phyloP scores from a whole-genome alignment of 2,888 invertebrate species.

The Megastigmus dorsalis region DNA sequence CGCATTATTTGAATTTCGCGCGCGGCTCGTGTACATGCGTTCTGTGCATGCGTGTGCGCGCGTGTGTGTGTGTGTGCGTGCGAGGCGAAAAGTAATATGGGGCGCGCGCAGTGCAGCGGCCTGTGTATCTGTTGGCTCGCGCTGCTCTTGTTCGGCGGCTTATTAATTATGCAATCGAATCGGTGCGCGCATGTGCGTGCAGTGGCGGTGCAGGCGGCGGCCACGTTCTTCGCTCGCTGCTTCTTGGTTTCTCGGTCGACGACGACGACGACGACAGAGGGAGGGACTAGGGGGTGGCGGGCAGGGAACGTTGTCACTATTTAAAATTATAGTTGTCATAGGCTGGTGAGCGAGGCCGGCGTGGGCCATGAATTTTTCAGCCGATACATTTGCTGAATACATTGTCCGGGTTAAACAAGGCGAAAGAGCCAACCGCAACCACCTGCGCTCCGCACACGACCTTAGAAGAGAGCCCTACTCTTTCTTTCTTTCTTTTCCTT shows the following conservation, averaged over 20 bases:
- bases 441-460: not conserved
- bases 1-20: conserved; percentile 46
- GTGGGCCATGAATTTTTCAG: conserved; percentile 47
- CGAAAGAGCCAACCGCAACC: not conserved
- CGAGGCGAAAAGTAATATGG: not conserved
- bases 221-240: conserved; percentile 2
- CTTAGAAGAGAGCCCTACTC: not conserved
- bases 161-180: conserved; percentile 48
- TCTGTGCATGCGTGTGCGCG: not conserved
- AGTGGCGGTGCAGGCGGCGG: not conserved
- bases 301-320: no score
- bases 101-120: no score
- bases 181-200: no score
- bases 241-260: no score
- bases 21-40: conserved; percentile 6
- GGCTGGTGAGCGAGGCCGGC: conserved; percentile 43
- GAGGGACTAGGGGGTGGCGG: no score
- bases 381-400: conserved; percentile 47
- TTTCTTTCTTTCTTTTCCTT: not conserved
- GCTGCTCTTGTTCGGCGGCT: conserved; percentile 17
- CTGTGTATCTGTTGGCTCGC: not conserved
- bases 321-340: conserved; percentile 53
- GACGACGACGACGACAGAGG: no score
- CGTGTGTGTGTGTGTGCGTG: not conserved
- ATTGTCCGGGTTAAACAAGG: conserved; percentile 45